Percentiles rank a stretch among this genome's conserved stretches.
phyloP scores from a whole-genome alignment of 2,888 invertebrate genomes.

The Caenorhabditis sp. region DNA sequence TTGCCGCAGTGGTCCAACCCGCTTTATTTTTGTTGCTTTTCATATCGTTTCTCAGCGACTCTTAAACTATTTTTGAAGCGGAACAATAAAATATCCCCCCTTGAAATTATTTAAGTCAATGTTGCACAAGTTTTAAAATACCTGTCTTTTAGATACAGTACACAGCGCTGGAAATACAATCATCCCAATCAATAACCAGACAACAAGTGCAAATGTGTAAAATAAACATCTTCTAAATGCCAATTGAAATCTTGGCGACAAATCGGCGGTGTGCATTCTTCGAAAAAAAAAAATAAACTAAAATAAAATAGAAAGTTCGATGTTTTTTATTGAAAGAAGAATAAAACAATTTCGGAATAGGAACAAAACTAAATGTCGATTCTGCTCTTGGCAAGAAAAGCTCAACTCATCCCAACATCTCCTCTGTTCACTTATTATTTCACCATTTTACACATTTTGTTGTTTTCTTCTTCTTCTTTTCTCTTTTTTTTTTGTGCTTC shows the following conservation, averaged over 20 bases:
- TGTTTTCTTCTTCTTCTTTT: background rate
- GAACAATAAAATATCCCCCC: too few relatives aligned
- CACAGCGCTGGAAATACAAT: conserved; percentile 46
- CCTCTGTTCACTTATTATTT: background rate
- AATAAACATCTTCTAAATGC: conserved; percentile 63
- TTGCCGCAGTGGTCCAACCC: too few relatives aligned
- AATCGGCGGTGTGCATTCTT: conserved; percentile 36
- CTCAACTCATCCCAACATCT: background rate
- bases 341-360: background rate
- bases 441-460: background rate
- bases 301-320: background rate
- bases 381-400: background rate
- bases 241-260: conserved; percentile 62
- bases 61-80: too few relatives aligned
- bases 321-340: background rate
- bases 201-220: conserved; percentile 52
- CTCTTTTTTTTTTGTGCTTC: background rate
- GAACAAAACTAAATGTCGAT: background rate
- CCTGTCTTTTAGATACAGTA: conserved; percentile 23
- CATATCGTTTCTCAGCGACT: too few relatives aligned
- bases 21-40: too few relatives aligned
- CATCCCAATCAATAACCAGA: conserved; percentile 59
- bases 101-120: background rate
- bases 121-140: conserved; percentile 4
- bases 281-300: background rate